These are phyloP conservation scores for Apostichopus parvimensis DNA, from an alignment of 35 echinoderm and acorn worm species.

Conservation along the genomic window DNA sequence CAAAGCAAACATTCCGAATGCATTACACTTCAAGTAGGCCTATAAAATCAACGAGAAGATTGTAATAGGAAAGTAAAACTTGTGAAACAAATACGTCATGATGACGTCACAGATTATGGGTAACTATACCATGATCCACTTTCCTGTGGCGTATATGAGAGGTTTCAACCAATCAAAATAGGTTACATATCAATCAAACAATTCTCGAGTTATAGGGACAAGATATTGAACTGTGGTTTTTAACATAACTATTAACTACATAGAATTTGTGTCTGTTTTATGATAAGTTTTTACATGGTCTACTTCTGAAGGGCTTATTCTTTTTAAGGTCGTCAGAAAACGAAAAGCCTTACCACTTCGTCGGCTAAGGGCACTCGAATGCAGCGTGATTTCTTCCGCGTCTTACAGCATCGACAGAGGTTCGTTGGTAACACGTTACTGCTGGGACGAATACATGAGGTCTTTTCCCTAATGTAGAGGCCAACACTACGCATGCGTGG, in stretches of 20 bases:
- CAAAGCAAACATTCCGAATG: too few species aligned
- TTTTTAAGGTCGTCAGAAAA: not conserved
- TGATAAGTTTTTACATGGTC: too few species aligned
- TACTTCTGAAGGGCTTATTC: not conserved
- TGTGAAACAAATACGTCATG: too few species aligned
- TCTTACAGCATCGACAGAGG: not conserved
- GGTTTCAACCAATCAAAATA: too few species aligned
- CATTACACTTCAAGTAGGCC: too few species aligned
- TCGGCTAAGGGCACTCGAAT: conserved; percentile 45
- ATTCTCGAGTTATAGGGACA: not conserved
- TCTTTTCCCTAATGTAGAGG: not conserved
- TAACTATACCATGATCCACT: too few species aligned
- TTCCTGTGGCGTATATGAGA: too few species aligned
- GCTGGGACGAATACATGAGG: not conserved
- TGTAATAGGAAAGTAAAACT: too few species aligned
- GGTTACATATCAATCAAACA: too few species aligned
- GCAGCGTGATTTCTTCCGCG: not conserved
- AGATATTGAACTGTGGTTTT: not conserved
- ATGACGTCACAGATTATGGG: too few species aligned
- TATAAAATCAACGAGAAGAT: too few species aligned
- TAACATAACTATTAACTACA: not conserved
- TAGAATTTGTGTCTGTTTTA: not conserved
- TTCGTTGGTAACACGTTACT: not conserved
- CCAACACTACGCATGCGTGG: conserved; percentile 45
- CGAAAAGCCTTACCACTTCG: conserved; percentile 29